phyloP scores from a whole-genome alignment of 2,113 vertebrate genomes.

The Mormyrus iriodes region DNA sequence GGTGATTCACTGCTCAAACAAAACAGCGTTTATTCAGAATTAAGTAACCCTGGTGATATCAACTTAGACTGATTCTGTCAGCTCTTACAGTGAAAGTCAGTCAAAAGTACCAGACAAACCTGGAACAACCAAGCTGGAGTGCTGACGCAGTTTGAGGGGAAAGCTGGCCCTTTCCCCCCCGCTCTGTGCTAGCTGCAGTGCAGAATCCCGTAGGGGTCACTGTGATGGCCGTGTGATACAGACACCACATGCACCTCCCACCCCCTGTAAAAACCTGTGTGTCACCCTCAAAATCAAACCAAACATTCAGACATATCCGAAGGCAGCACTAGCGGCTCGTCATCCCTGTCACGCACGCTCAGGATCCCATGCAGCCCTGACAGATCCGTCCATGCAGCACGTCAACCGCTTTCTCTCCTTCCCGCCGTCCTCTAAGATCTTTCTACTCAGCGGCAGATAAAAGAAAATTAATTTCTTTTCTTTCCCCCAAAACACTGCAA shows the following conservation, averaged over 20 bases:
- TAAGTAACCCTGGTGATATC: neutral
- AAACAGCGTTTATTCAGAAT: neutral
- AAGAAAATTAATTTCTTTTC: neutral
- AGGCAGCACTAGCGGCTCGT: neutral
- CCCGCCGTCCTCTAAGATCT: conserved; percentile 21
- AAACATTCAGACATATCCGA: neutral
- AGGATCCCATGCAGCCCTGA: neutral
- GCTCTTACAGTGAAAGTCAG: neutral
- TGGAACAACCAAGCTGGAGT: neutral
- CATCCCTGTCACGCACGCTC: conserved; percentile 35
- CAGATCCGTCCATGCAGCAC: conserved; percentile 41
- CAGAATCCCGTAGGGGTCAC: neutral
- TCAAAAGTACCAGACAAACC: neutral
- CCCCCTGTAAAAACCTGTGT: neutral
- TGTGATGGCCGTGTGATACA: neutral
- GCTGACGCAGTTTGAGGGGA: neutral
- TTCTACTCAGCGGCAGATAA: conserved; percentile 12
- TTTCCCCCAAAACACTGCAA: neutral
- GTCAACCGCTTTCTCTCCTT: conserved; percentile 27
- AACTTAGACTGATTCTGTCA: neutral
- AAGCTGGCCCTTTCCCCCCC: neutral
- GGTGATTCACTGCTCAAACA: neutral
- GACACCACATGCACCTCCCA: neutral
- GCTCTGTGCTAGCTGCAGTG: neutral
- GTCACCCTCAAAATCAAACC: neutral